These are phyloP conservation scores for Amphiprion clarkii DNA, from an alignment of 2,797 vertebrate genomes.

Conservation along the genomic window DNA sequence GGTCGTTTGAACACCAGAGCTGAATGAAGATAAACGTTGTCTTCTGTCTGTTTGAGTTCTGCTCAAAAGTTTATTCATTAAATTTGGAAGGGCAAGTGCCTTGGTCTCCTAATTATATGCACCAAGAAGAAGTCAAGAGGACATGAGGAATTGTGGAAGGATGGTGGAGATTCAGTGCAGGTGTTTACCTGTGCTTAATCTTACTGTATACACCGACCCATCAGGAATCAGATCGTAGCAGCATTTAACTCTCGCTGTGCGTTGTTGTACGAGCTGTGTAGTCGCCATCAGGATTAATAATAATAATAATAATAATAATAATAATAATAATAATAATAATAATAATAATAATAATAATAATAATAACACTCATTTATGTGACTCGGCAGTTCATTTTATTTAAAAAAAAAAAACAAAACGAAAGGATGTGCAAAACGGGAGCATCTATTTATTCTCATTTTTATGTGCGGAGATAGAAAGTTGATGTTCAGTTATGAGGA, in stretches of 20 bases:
- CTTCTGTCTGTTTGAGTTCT: constrained; percentile 27
- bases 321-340: too few relatives aligned
- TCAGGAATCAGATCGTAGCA: constrained; percentile 66
- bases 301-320: constrained; percentile 52
- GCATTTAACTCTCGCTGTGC: constrained; percentile 63
- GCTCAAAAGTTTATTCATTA: constrained; percentile 36
- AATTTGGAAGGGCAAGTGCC: constrained; percentile 72
- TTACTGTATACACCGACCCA: constrained; percentile 90
- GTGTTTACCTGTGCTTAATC: constrained; percentile 80
- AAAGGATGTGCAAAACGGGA: constrained; percentile 13
- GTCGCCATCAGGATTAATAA: constrained; percentile 78
- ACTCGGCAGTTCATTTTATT: constrained; percentile 85
- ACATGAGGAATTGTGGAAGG: constrained; percentile 32
- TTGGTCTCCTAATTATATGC: constrained; percentile 63
- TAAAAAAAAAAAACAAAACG: constrained; percentile 32
- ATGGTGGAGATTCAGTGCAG: constrained; percentile 40
- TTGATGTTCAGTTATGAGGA: not conserved
- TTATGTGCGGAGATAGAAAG: constrained; percentile 23
- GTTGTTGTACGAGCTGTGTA: constrained; percentile 82
- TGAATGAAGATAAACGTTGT: constrained; percentile 15
- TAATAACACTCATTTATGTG: constrained; percentile 87
- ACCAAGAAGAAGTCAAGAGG: constrained; percentile 48
- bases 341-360: constrained; percentile 34
- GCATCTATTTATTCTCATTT: not conserved
- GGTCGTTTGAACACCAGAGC: constrained; percentile 24